A percentile compares a stretch with the other conserved stretches of the same genome.
Evolutionary conservation across 2,888 invertebrate genomes (phyloP).

Genomic region (Polymixis lichenea): DNA sequence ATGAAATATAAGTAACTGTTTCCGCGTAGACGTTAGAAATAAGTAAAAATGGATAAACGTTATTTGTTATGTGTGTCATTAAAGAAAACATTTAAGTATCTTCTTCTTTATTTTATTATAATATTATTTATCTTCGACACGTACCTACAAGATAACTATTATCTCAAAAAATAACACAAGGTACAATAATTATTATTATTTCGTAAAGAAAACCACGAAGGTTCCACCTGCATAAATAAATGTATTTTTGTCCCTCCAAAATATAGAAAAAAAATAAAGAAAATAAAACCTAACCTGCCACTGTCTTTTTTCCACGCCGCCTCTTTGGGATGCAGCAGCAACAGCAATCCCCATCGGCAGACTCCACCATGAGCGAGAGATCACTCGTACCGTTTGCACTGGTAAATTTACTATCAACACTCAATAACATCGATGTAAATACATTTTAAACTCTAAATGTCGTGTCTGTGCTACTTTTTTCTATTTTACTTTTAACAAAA

Average conservation of each 20-base stretch:
- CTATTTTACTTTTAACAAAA: conserved; percentile 34
- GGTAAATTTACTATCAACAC: conserved; percentile 88
- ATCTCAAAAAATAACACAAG: accelerated
- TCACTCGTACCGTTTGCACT: conserved; percentile 89
- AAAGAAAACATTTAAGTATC: neutral
- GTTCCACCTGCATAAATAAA: neutral
- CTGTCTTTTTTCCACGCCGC: conserved; percentile 82
- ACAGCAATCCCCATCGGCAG: conserved; percentile 89
- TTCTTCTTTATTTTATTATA: neutral
- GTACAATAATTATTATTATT: neutral
- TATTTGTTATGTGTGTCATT: no score
- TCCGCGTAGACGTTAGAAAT: neutral
- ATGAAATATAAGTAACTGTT: neutral
- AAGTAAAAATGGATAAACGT: neutral
- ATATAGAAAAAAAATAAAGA: neutral
- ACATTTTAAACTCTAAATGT: conserved; percentile 75
- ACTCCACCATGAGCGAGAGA: conserved; percentile 90
- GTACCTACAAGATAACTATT: neutral
- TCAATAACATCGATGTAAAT: conserved; percentile 88
- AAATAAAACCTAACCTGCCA: conserved; percentile 27
- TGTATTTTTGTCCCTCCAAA: neutral
- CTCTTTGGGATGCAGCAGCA: conserved; percentile 78
- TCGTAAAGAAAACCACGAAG: no score
- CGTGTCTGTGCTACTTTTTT: conserved; percentile 49
- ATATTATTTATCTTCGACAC: neutral